Base-by-base conservation (phyloP, 2,113 vertebrate genomes). In the Muntiacus muntjak region DNA sequence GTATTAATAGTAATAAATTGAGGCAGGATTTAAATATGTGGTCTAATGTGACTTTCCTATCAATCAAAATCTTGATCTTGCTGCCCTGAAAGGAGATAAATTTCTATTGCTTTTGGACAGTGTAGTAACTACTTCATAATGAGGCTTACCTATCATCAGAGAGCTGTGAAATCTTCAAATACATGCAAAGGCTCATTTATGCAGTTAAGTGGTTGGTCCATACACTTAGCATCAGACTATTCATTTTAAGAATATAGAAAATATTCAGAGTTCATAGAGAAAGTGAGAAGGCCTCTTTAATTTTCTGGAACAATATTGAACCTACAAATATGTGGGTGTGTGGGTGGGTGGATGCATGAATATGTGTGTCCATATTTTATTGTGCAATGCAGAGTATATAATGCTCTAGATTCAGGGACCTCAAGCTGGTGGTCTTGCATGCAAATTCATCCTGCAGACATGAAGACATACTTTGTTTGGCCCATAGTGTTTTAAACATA, bases 1-100 rank as follows among this genome's bases (percentile, higher is more conserved):
- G 62, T 95, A 96, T 98, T 96, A 92, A 97, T 86, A 90, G 28
- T 92, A 97, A 96, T 74, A 97, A 64, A 97, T 88, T 0, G 2
- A 96, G 58, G 25, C 43, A 82, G 47, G 13, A 36, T 78, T 97
- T 97, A 91, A 89, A 84, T 92, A 91, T 79, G 28, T 88, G 47
- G 58, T 52, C 81, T 50, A 71, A 88, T 54, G 47, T 55, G 62
- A 90, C 58, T 95, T 96, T 90, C 17, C 74, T 88, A 67, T 86
- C 94, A 92, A 60, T 97, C 96, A 91, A 96, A 90, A 55, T 58
- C 57, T 71, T 87, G 62, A 89, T 92, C 58, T 86, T 94, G 30
- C 62, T 89, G 43, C 87, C 50, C 15, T 93, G 85, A 81, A 25
- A 95, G 55, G 52, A 94, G 54, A 81, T 52, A 54, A 47, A 57